Evolutionary conservation across 1,140 invertebrate species (phyloP).

Genomic region (Pogonomyrmex barbatus): DNA sequence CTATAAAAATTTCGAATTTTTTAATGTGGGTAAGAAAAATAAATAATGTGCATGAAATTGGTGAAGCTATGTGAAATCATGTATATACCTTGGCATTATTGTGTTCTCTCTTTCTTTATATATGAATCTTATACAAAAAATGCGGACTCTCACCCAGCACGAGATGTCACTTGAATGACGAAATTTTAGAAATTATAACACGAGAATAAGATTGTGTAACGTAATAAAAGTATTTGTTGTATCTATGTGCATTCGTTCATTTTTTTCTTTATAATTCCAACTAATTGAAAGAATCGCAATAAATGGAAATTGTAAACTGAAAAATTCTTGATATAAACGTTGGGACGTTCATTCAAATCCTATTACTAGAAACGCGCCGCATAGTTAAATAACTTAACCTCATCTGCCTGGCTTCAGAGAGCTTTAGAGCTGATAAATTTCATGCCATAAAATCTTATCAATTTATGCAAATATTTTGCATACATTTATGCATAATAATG

Average conservation of each 20-base stretch:
- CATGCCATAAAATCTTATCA: no score
- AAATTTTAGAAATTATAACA: constrained; percentile 27
- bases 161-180: background rate
- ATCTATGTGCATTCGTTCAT: background rate
- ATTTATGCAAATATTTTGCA: no score
- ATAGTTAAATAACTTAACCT: no score
- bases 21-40: constrained; percentile 42
- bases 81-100: background rate
- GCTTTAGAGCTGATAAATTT: no score
- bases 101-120: constrained; percentile 14
- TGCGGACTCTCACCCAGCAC: constrained; percentile 13
- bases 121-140: background rate
- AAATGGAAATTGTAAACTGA: no score
- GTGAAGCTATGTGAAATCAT: background rate
- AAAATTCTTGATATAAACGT: no score
- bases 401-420: no score
- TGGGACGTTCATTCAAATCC: no score
- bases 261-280: background rate
- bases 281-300: background rate
- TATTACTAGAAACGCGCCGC: no score
- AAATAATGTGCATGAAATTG: constrained; percentile 17
- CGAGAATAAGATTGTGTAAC: constrained; percentile 14
- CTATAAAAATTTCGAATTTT: constrained; percentile 67
- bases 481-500: no score
- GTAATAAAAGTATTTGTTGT: constrained; percentile 41